Evolutionary conservation across 2,888 invertebrate genomes (phyloP), one percentile per base, ranked within the genome.

Genomic region (Cylloceria caligata): DNA sequence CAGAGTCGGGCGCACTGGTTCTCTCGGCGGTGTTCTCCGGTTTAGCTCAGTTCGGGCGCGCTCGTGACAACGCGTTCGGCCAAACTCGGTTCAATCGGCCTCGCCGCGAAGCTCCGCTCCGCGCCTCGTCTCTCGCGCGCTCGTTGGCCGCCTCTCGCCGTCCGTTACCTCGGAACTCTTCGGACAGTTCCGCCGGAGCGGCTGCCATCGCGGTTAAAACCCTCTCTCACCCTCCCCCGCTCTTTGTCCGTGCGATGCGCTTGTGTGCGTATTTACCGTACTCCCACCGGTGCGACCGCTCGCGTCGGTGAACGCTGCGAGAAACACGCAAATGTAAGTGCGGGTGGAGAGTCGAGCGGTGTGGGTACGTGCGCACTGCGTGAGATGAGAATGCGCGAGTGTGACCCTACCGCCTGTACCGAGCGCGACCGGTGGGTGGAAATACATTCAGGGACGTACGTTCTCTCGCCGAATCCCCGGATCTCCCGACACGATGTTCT

Each of bases 1-100:
- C 80, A 84, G 86, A 86, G 83, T 85, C 87, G 81, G 86, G 85
- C 86, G 85, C 85, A 85, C 86, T 86, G 86, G 83, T 81, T 83
- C 91, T 27, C 89, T 91, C 49, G 90, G 72, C 72, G 62, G 60
- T 93, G 86, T 87, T 81, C 79, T 80, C 52, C 83, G 84, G 78
- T 71, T 75, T 55, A 57, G 80, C 77, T 84, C 78, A 49, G 45
- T 80, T 84, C 80, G 81, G 78, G 69, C 60, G 73, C 55, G 80
- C 74, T 79, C 79, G 73, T 78, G 45, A 78, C 77, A 64, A 73
- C 21, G 64, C 71, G 69, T 73, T 81, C 81, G 81, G 69, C 68
- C 47, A 74, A 74, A 81, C 64, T 78, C 82, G 78, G 79, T 67
- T 76, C 52, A 65, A 68, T 82, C 82, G 82, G 79, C 82, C 82